Conservation (phyloP, 1,140 invertebrate genomes). For the Cephus cinctus region DNA sequence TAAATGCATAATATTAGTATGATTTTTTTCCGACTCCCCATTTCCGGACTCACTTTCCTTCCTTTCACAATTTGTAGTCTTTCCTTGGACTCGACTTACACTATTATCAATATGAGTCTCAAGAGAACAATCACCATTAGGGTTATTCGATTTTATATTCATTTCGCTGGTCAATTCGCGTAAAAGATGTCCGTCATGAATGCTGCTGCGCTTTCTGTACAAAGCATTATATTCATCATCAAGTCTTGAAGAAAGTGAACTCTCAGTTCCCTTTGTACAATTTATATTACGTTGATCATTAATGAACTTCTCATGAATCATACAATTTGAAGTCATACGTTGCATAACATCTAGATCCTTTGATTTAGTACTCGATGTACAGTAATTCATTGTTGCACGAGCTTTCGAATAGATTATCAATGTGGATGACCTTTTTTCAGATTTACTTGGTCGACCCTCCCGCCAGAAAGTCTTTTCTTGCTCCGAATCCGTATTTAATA, state of each 20-base stretch:
- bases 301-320: neutral
- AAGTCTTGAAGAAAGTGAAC: slow-evolving; percentile 3
- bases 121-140: neutral
- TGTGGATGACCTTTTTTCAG: neutral
- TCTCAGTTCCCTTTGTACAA: neutral
- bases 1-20: too few species aligned
- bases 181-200: too few species aligned
- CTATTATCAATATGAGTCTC: slow-evolving; percentile 1
- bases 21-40: slow-evolving; percentile 3
- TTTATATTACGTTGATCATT: neutral
- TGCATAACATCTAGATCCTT: neutral
- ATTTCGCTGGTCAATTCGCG: too few species aligned
- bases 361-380: neutral
- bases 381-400: neutral
- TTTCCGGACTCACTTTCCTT: slow-evolving; percentile 2
- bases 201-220: slow-evolving; percentile 2
- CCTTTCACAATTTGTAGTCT: neutral
- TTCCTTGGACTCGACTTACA: neutral
- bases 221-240: slow-evolving; percentile 12
- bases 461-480: slow-evolving; percentile 14
- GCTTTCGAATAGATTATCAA: neutral
- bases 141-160: neutral
- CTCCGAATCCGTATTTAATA: slow-evolving; percentile 1
- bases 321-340: neutral
- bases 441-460: slow-evolving; percentile 4